phyloP scores from a whole-genome alignment of 2,888 invertebrate genomes.

The Oscheius sp. region DNA sequence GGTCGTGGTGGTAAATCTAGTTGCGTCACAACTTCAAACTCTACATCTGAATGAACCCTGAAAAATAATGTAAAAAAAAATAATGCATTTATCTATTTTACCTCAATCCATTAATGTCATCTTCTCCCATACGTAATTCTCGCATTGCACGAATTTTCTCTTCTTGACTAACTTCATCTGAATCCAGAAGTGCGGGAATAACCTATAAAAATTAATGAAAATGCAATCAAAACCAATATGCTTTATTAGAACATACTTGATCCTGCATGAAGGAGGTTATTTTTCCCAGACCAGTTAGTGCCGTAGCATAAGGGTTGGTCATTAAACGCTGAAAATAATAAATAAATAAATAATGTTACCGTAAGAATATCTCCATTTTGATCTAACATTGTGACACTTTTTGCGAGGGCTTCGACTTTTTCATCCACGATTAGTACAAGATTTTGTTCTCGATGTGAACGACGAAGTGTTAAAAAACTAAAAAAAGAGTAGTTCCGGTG shows the following conservation, averaged over 20 bases:
- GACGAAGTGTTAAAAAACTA: slow-evolving; percentile 64
- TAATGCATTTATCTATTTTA: not conserved
- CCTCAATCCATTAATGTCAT: slow-evolving; percentile 34
- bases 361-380: slow-evolving; percentile 72
- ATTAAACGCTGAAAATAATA: slow-evolving; percentile 72
- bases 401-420: slow-evolving; percentile 79
- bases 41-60: slow-evolving; percentile 57
- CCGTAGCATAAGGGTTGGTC: slow-evolving; percentile 83
- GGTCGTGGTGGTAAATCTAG: slow-evolving; percentile 79
- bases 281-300: slow-evolving; percentile 86
- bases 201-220: slow-evolving; percentile 37
- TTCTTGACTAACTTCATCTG: slow-evolving; percentile 69
- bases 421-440: slow-evolving; percentile 79
- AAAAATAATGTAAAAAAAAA: not conserved
- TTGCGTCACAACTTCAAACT: slow-evolving; percentile 69
- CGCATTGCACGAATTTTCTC: slow-evolving; percentile 74
- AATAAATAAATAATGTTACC: slow-evolving; percentile 61
- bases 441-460: slow-evolving; percentile 80
- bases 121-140: slow-evolving; percentile 47
- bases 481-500: not conserved
- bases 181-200: slow-evolving; percentile 59
- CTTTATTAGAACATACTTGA: slow-evolving; percentile 57
- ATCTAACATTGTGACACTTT: slow-evolving; percentile 86
- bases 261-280: slow-evolving; percentile 82
- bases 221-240: not conserved